Conservation (phyloP, 2,888 invertebrate species). For the Rugalucina vietnamica region DNA sequence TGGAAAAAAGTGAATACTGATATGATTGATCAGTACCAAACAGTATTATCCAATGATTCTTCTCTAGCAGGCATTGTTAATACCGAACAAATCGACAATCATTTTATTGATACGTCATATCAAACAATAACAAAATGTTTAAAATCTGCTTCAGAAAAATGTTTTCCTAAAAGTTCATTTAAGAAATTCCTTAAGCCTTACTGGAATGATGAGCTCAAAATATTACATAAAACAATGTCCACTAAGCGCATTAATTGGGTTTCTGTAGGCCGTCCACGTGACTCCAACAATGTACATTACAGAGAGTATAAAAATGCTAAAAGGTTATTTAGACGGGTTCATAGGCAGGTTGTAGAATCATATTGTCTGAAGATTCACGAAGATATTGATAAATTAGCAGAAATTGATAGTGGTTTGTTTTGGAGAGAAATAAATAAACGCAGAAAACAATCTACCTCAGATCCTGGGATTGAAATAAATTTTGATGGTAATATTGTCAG, state of each 20-base stretch:
- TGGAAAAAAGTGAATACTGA: neutral
- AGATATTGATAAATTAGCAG: neutral
- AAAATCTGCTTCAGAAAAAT: neutral
- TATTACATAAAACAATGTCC: neutral
- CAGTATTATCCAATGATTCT: neutral
- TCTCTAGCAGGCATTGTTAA: neutral
- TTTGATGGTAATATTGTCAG: neutral
- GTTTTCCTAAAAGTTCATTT: conserved; percentile 1
- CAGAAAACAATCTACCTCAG: neutral
- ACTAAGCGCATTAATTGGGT: neutral
- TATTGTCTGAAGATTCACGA: neutral
- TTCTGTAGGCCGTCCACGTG: neutral
- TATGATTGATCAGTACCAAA: neutral
- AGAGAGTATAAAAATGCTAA: neutral
- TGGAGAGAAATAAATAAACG: neutral
- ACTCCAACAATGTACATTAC: too few species aligned
- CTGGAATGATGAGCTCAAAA: neutral
- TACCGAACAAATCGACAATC: neutral
- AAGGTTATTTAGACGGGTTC: neutral
- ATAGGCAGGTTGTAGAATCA: neutral
- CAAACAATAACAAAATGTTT: neutral
- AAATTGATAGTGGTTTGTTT: neutral
- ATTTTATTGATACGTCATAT: neutral
- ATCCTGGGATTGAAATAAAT: neutral
- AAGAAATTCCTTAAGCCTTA: neutral